Evolutionary conservation across 2,797 vertebrate genomes (phyloP).

Genomic region (Hapalemur alaotrensis): DNA sequence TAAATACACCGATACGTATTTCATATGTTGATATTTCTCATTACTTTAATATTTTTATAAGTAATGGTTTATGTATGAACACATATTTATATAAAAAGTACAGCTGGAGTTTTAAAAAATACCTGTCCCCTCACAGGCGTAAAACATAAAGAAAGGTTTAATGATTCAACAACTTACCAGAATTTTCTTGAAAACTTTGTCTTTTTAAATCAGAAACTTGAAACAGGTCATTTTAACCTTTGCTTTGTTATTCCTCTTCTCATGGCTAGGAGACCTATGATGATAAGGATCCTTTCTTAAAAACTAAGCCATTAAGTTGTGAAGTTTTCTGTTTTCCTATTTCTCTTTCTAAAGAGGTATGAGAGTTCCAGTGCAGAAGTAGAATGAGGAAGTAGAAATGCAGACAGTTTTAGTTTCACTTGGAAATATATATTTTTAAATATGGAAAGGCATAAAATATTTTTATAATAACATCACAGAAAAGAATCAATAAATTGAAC

Average conservation of each 20-base stretch:
- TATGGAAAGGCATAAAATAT: background rate
- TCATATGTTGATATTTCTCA: background rate
- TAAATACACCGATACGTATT: background rate
- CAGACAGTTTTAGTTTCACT: background rate
- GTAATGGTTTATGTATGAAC: background rate
- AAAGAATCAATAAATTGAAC: background rate
- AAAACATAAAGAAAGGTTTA: background rate
- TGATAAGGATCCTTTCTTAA: background rate
- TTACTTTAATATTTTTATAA: slow-evolving; percentile 36
- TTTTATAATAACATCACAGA: background rate
- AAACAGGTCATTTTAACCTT: background rate
- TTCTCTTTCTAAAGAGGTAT: background rate
- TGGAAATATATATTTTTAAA: too few relatives aligned
- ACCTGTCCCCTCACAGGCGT: background rate
- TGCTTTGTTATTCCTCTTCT: slow-evolving; percentile 1
- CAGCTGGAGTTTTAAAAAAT: background rate
- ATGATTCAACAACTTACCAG: slow-evolving; percentile 57
- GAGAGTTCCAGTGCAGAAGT: background rate
- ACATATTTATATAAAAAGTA: background rate
- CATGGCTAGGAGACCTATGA: background rate
- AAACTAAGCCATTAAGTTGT: background rate
- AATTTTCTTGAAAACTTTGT: slow-evolving; percentile 29
- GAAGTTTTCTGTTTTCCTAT: background rate
- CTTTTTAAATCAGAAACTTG: background rate
- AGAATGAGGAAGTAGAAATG: slow-evolving; percentile 13